Percentiles rank a stretch among this genome's conserved stretches.
Evolutionary conservation across 2,888 invertebrate genomes (phyloP).

Genomic region (Melinaea menophilus): DNA sequence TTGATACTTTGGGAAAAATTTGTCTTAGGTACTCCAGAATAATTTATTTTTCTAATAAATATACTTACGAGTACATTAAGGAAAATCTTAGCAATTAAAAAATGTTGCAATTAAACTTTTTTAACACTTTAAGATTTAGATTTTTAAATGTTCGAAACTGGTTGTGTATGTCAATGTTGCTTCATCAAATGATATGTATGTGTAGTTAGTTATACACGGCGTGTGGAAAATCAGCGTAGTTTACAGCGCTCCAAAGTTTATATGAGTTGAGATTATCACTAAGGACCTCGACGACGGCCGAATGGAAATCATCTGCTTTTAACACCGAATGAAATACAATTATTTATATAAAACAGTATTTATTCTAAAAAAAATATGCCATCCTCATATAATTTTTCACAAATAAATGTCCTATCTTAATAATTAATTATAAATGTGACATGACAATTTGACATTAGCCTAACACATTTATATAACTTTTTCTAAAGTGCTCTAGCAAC

Average conservation of each 20-base stretch:
- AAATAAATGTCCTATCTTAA: no score
- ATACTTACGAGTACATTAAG: background rate
- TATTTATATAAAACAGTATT: slow-evolving; percentile 49
- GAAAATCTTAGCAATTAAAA: no score
- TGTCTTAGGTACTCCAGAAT: background rate
- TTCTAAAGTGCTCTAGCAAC: no score
- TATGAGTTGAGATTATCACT: slow-evolving; percentile 88
- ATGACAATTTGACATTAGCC: no score
- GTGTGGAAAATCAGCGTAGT: slow-evolving; percentile 91
- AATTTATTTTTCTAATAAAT: no score
- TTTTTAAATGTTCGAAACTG: background rate
- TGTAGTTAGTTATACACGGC: slow-evolving; percentile 84
- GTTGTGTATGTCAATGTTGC: no score
- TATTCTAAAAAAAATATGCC: no score
- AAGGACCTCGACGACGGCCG: slow-evolving; percentile 76
- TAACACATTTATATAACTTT: no score
- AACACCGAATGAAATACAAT: slow-evolving; percentile 86
- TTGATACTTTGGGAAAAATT: background rate
- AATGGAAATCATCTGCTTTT: slow-evolving; percentile 80
- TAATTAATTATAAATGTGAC: no score
- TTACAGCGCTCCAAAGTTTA: slow-evolving; percentile 90
- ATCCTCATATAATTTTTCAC: no score
- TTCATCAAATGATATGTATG: slow-evolving; percentile 24
- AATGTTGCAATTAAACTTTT: background rate
- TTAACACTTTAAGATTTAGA: background rate